Evolutionary conservation across 1,140 invertebrate species (phyloP).

Genomic region (Neotoxoptera formosana): DNA sequence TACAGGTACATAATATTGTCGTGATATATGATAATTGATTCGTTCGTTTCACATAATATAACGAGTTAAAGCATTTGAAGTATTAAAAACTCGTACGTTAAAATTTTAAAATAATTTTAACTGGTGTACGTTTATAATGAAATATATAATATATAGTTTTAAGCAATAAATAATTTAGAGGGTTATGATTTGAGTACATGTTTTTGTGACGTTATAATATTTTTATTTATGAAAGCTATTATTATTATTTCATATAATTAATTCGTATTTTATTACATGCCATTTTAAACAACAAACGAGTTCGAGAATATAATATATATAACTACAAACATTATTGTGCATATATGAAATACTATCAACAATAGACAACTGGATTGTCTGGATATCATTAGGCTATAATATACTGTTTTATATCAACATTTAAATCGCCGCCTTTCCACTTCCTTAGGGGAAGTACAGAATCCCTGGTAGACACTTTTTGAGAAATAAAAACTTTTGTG

Average conservation of each 20-base stretch:
- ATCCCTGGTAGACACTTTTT: background rate
- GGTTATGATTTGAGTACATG: slow-evolving; percentile 21
- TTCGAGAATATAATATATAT: background rate
- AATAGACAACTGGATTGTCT: background rate
- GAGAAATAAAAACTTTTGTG: background rate
- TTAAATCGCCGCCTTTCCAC: background rate
- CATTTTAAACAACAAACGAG: background rate
- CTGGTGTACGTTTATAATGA: background rate
- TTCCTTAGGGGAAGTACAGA: background rate
- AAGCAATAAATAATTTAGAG: background rate
- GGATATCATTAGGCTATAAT: background rate
- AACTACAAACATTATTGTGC: background rate
- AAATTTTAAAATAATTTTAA: background rate
- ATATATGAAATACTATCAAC: background rate
- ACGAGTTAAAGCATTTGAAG: no score
- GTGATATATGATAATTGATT: background rate
- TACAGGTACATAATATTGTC: background rate
- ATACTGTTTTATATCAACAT: background rate
- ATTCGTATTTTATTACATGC: background rate
- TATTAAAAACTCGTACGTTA: no score
- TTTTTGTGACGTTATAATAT: background rate
- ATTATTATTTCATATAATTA: background rate
- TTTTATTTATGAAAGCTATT: slow-evolving; percentile 8
- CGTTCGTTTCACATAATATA: no score
- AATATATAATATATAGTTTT: background rate